A percentile compares a stretch with the other conserved stretches of the same genome.
These are phyloP conservation scores for Dendrocincla tyrannina DNA, from an alignment of 2,797 vertebrate species.

Conservation along the genomic window DNA sequence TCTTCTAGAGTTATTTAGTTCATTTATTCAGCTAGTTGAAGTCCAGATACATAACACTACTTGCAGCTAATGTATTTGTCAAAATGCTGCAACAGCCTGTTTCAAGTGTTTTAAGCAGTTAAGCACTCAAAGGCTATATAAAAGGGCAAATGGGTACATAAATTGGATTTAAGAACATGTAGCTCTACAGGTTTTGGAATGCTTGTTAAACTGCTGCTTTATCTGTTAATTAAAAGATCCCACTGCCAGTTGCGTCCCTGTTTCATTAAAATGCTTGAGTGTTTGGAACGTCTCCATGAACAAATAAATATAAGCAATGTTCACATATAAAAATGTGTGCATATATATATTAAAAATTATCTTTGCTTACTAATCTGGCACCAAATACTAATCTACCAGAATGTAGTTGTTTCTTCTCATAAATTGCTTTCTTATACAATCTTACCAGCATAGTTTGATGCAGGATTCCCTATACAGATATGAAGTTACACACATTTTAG, in stretches of 20 bases:
- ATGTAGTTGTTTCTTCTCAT: background rate
- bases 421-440: background rate
- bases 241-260: background rate
- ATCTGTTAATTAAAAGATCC: slow-evolving; percentile 47
- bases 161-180: slow-evolving; percentile 12
- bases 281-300: background rate
- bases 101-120: slow-evolving; percentile 24
- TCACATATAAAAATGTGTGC: background rate
- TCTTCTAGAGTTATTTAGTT: background rate
- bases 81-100: background rate
- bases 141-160: background rate
- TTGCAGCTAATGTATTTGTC: background rate
- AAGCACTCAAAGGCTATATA: background rate
- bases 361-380: background rate
- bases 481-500: fast-evolving
- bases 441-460: background rate
- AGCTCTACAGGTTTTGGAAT: background rate
- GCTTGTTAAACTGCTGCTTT: slow-evolving; percentile 28
- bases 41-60: background rate
- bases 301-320: background rate
- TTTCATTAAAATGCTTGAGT: slow-evolving; percentile 31
- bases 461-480: background rate
- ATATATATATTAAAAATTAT: background rate
- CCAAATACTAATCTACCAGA: background rate
- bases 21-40: slow-evolving; percentile 20